phyloP scores from a whole-genome alignment of 2,113 vertebrate species.

The Ivindomyrus marchei region DNA sequence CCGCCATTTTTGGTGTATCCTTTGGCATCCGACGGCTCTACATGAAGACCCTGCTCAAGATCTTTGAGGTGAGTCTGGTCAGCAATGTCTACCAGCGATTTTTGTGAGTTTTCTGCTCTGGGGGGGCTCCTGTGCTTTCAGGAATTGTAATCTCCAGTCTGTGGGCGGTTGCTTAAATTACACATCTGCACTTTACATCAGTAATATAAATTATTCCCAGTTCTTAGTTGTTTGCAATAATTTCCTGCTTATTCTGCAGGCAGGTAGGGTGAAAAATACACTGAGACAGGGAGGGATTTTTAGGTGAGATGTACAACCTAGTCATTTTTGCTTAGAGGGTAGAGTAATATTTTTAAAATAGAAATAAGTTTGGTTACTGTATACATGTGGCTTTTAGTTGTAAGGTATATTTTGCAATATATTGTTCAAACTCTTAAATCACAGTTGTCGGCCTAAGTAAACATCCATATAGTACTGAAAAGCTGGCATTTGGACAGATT shows the following conservation, averaged over 20 bases:
- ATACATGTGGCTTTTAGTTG: background rate
- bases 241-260: background rate
- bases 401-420: background rate
- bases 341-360: background rate
- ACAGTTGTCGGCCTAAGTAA: background rate
- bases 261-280: background rate
- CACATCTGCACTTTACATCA: background rate
- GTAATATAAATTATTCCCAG: background rate
- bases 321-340: background rate
- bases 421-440: background rate
- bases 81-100: background rate
- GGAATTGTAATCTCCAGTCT: background rate
- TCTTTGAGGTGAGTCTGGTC: constrained; percentile 72
- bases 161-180: background rate
- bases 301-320: background rate
- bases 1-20: constrained; percentile 79
- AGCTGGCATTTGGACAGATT: background rate
- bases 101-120: background rate
- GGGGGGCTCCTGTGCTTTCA: background rate
- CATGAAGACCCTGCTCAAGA: constrained; percentile 77
- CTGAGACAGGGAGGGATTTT: background rate
- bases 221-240: background rate
- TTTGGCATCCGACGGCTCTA: constrained; percentile 81
- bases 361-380: background rate
- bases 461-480: background rate